A percentile compares a stretch with the other conserved stretches of the same genome.
phyloP scores from a whole-genome alignment of 2,888 invertebrate species.

The Aphidius colemani region DNA sequence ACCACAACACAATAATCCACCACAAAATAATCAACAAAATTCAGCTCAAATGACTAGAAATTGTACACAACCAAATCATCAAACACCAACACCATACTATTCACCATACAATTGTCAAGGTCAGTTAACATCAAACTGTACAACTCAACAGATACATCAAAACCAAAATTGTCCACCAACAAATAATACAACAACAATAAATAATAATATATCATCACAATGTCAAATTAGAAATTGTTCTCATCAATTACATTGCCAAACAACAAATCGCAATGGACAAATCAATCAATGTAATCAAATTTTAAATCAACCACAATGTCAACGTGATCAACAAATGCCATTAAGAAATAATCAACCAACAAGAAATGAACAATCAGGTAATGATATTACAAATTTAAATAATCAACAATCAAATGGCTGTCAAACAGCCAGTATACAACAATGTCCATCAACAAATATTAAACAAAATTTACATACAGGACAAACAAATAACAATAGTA shows the following conservation, averaged over 20 bases:
- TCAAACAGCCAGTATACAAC: slow-evolving; percentile 33
- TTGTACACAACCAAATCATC: slow-evolving; percentile 48
- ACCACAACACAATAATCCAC: slow-evolving; percentile 51
- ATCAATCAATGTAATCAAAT: slow-evolving; percentile 9
- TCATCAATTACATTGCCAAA: slow-evolving; percentile 46
- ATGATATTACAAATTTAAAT: slow-evolving; percentile 39
- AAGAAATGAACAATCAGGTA: too few species aligned
- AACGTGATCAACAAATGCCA: slow-evolving; percentile 23
- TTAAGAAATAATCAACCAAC: slow-evolving; percentile 36
- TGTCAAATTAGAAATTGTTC: slow-evolving; percentile 44
- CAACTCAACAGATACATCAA: slow-evolving; percentile 41
- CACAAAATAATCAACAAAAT: slow-evolving; percentile 45
- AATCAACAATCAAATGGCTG: slow-evolving; percentile 11
- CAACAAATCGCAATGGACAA: slow-evolving; percentile 21
- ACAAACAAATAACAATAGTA: slow-evolving; percentile 42
- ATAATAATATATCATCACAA: slow-evolving; percentile 22
- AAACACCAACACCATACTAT: slow-evolving; percentile 40
- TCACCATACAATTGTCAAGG: slow-evolving; percentile 48
- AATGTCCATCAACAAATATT: slow-evolving; percentile 42
- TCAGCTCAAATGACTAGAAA: slow-evolving; percentile 54
- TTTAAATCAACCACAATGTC: background rate
- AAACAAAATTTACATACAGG: slow-evolving; percentile 40
- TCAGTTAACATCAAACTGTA: slow-evolving; percentile 41
- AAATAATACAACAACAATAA: slow-evolving; percentile 36
- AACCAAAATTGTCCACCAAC: slow-evolving; percentile 39